phyloP scores from a whole-genome alignment of 2,888 invertebrate species.

The Hedya salicella region DNA sequence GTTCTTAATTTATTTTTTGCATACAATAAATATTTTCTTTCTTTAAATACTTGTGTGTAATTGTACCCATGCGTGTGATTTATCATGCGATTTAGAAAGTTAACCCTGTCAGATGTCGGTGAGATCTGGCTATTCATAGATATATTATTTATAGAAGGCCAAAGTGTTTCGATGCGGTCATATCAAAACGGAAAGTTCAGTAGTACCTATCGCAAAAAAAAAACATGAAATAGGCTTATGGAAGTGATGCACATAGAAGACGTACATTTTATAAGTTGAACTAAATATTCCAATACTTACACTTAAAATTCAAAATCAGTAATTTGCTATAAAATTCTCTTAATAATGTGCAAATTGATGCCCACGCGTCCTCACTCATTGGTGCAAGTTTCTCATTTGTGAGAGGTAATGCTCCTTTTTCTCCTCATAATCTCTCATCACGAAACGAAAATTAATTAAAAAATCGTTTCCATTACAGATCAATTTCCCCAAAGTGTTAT shows the following conservation, averaged over 20 bases:
- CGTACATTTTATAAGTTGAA: too few species aligned
- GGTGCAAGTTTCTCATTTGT: neutral
- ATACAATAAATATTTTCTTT: too few species aligned
- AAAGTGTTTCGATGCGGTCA: constrained; percentile 13
- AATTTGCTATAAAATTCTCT: neutral
- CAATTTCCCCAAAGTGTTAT: constrained; percentile 42
- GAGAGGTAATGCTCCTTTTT: constrained; percentile 8
- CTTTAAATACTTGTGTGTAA: too few species aligned
- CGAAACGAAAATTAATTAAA: constrained; percentile 34
- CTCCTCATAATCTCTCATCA: neutral
- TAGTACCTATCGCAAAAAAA: neutral
- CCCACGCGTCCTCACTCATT: neutral
- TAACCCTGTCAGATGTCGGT: constrained; percentile 23
- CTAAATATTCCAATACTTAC: too few species aligned
- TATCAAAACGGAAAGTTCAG: constrained; percentile 1
- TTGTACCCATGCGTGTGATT: constrained; percentile 1
- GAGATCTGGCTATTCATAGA: constrained; percentile 13
- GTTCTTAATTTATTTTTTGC: too few species aligned
- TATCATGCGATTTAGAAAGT: constrained; percentile 17
- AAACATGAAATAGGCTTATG: neutral
- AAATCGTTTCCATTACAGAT: constrained; percentile 36
- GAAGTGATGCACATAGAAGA: too few species aligned
- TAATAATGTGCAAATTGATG: neutral
- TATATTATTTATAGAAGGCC: constrained; percentile 12
- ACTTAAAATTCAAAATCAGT: too few species aligned